Base-by-base conservation (phyloP, 1,140 invertebrate species). In the Drosophila tani region DNA sequence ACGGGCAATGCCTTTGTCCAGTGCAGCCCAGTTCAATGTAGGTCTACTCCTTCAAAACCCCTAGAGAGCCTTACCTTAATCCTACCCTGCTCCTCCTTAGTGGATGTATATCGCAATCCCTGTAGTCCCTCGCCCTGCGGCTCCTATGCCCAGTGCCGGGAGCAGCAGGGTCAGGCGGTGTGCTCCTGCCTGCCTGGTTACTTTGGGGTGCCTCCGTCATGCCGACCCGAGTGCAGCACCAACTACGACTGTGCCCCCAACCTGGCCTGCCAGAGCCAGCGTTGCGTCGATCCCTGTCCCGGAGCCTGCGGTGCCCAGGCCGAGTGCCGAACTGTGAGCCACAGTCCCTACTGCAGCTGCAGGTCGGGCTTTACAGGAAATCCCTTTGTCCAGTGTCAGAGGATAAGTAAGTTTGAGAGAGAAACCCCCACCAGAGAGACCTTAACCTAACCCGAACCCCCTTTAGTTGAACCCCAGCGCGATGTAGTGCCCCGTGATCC, bases 101-200 rank as follows among this genome's bases (percentile, higher is more conserved):
- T 82, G 49, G 65, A 81, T 32, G 75, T 85, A 1, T 75, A 93
- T 78, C 79, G 79, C 27, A 91, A 93, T 75, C 95, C 95, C 17
- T 97, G 96, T 84, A 93, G 93, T 43, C 96, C 96, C 32, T 96
- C 96, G 62, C 96, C 96, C 3, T 97, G 96, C 85, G 96, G 96
- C 43, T 93, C 94, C 5, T 95, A 95, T 81, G 94, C 95, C 53
- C 93, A 95, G 75, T 96, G 95, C 76, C 93, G 94, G 50, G 94
- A 95, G 46, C 90, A 94, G 7, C 79, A 85, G 93, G 94, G 94
- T 46, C 93, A 94, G 62, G 94, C 95, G 6, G 94, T 95, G 0
- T 96, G 96, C 81, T 94, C 94, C 41, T 96, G 96, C 81, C 80
- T 95, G 27, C 92, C 94, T n/a, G 94, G 94, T 58, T 96, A 93